Base-by-base conservation (phyloP, 2,113 vertebrate genomes). In the Bufo gargarizans region DNA sequence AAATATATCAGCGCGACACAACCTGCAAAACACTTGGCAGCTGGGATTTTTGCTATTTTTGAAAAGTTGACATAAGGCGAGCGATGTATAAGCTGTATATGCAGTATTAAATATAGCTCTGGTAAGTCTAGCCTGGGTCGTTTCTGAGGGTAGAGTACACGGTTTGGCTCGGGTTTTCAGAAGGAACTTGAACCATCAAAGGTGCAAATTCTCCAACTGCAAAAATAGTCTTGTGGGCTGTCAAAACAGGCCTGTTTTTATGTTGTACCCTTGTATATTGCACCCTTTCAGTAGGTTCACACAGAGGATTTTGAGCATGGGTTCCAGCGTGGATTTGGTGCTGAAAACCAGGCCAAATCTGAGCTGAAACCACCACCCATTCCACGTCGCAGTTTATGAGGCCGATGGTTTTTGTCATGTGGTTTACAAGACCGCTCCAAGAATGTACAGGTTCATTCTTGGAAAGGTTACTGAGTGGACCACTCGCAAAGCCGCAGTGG, bases 71-170 rank as follows among this genome's bases (percentile, higher is more conserved):
- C 61, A 47, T 83, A 83, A 67, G 63, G 4, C 20, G 61, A 69
- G 49, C 20, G 20, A 45, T 14, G 61, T 65, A 83, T 67, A 67
- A 69, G 67, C 61, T 61, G 81, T 83, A 83, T 69, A 49, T 50
- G 81, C 81, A 7, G 50, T 47, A 69, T 67, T 83, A 83, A 83
- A 83, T 83, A 83, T 83, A 83, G 81, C 22, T 16, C 20, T 14
- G 47, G 81, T 69, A 33, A 83, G 59, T 69, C 81, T 11, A 83
- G 67, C 61, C 13, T 7, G 61, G 20, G 45, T 83, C 19, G 81
- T 16, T 63, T 69, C 16, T 16, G 20, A 69, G 61, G 49, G 19
- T 14, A 47, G 47, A 69, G 81, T 50, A 69, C 12, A 83, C 53
- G 81, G 47, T 45, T 83, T 47, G 55, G 63, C 43, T 53, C 9